These are phyloP conservation scores for Prunella fulvescens DNA, from an alignment of 2,113 vertebrate species.

Conservation along the genomic window DNA sequence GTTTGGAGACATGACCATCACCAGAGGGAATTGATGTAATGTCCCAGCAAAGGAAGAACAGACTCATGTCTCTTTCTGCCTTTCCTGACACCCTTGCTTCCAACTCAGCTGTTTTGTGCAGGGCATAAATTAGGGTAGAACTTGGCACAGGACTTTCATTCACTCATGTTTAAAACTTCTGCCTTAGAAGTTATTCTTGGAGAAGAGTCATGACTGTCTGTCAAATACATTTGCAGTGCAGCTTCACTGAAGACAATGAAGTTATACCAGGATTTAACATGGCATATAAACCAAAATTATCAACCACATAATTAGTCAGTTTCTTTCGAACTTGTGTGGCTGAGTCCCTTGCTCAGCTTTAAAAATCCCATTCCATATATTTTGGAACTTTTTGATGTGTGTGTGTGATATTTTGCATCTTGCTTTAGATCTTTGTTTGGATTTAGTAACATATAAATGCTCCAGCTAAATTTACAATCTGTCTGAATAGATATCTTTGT, in stretches of 20 bases:
- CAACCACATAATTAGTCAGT: background rate
- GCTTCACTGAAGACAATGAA: background rate
- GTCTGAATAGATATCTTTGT: background rate
- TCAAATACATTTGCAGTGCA: background rate
- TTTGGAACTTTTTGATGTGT: background rate
- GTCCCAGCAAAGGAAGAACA: slow-evolving; percentile 20
- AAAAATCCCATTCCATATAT: background rate
- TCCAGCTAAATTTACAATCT: slow-evolving; percentile 12
- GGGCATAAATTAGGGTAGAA: slow-evolving; percentile 17
- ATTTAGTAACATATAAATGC: background rate
- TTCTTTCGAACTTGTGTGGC: background rate
- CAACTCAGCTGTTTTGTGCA: slow-evolving; percentile 1
- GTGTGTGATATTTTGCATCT: background rate
- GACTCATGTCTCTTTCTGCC: slow-evolving; percentile 30
- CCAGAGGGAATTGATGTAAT: slow-evolving; percentile 1
- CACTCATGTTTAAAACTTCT: slow-evolving; percentile 26
- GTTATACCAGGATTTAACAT: background rate
- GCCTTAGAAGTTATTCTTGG: slow-evolving; percentile 33
- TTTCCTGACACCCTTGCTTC: background rate
- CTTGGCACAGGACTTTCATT: background rate
- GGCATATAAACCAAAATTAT: background rate
- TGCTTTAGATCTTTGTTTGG: slow-evolving; percentile 2
- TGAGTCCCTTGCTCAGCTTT: background rate
- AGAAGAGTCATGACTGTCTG: background rate
- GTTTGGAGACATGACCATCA: background rate